phyloP scores from a whole-genome alignment of 2,113 vertebrate genomes.

The Acanthochromis polyacanthus region DNA sequence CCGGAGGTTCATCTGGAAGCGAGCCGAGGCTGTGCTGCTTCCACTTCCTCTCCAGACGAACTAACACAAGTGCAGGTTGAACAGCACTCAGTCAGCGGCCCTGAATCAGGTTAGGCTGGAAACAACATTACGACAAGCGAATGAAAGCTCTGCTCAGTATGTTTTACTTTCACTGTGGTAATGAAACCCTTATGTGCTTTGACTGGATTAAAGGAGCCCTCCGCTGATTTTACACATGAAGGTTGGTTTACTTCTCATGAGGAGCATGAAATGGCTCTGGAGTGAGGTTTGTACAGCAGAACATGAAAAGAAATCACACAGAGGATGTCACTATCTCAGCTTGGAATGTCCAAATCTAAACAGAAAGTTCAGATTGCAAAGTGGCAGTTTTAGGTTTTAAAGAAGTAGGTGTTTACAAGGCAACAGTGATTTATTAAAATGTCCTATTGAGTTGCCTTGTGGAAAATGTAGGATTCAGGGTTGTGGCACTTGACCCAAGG shows the following conservation, averaged over 20 bases:
- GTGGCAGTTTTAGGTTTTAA: no score
- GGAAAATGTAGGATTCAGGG: no score
- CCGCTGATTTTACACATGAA: background rate
- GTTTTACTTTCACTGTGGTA: background rate
- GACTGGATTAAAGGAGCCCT: background rate
- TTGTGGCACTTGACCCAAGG: no score
- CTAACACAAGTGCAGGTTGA: background rate
- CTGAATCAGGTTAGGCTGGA: background rate
- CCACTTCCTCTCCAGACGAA: background rate
- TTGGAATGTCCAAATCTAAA: no score
- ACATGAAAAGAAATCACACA: no score
- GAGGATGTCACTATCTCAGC: no score
- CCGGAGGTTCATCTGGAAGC: slow-evolving; percentile 15
- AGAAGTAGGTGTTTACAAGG: no score
- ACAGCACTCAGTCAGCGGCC: background rate
- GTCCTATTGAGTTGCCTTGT: no score
- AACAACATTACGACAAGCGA: background rate
- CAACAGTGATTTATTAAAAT: no score
- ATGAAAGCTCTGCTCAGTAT: background rate
- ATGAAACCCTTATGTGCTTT: background rate
- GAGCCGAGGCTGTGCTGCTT: slow-evolving; percentile 24
- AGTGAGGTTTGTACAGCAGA: no score
- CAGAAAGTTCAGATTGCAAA: no score
- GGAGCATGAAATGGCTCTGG: no score
- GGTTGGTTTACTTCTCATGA: background rate